phyloP scores from a whole-genome alignment of 2,797 vertebrate species.

The Dipus sagitta region DNA sequence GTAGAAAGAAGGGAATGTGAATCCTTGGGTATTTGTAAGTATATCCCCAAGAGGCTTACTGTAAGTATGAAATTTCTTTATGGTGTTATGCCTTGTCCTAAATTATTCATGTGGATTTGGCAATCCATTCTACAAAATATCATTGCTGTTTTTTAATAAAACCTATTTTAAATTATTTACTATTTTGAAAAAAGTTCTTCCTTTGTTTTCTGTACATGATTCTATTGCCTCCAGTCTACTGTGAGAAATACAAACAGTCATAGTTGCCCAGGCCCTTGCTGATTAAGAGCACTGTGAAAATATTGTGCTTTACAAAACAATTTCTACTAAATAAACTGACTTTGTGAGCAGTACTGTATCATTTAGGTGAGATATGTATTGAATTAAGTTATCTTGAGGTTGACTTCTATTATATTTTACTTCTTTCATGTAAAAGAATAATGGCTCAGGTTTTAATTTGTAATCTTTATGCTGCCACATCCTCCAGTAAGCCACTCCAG shows the following conservation, averaged over 20 bases:
- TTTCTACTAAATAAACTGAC: slow-evolving; percentile 36
- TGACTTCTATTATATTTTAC: slow-evolving; percentile 56
- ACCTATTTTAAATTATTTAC: slow-evolving; percentile 74
- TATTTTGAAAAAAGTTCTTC: slow-evolving; percentile 46
- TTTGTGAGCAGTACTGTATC: background rate
- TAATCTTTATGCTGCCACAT: background rate
- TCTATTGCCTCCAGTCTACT: slow-evolving; percentile 13
- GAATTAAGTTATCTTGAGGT: slow-evolving; percentile 41
- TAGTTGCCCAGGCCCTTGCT: slow-evolving; percentile 15
- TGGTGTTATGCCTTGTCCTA: slow-evolving; percentile 40
- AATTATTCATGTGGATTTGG: slow-evolving; percentile 73
- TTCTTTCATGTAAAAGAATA: slow-evolving; percentile 46
- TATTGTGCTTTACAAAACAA: background rate
- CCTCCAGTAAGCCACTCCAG: background rate
- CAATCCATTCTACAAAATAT: slow-evolving; percentile 39
- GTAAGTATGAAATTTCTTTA: slow-evolving; percentile 52
- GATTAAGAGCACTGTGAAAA: background rate
- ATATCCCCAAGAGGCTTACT: slow-evolving; percentile 31
- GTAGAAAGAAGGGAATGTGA: background rate
- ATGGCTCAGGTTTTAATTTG: slow-evolving; percentile 16
- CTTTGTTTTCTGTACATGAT: slow-evolving; percentile 27
- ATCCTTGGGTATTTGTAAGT: slow-evolving; percentile 17
- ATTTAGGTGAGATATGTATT: background rate
- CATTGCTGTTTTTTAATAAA: slow-evolving; percentile 72
- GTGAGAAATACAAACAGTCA: slow-evolving; percentile 55